Evolutionary conservation across 2,888 invertebrate species (phyloP), one percentile per base, ranked within the genome.

Genomic region (Neoaliturus tenellus): DNA sequence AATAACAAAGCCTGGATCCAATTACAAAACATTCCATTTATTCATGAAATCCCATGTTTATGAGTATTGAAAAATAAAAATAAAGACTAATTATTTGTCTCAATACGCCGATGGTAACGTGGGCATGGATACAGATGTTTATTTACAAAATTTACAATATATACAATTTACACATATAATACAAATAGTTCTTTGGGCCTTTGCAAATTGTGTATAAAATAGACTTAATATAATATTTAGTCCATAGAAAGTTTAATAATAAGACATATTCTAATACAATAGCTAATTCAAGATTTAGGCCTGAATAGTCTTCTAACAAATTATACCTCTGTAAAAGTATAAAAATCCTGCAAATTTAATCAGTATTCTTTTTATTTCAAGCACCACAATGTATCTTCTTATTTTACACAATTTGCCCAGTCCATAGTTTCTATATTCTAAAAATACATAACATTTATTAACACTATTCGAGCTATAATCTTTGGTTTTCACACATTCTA

Each of bases 21-120:
- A 41, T 81, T 81, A 81, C 67, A 81, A 73, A 73, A 82, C 58
- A 82, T 82, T 82, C 82, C 82, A 82, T 71, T 82, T 73, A 82
- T 82, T 82, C 82, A 82, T 82, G 73, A 82, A 73, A 82, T 51
- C 55, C 58, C 35, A 73, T 71, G 25, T 71, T 69, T 51, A 67
- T 33, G 80, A 80, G 78, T 78, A 78, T 78, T 51, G 51, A 78
- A 78, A 78, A 78, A 78, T 78, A 78, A 78, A 78, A 78, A 78
- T 78, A 78, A 78, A 55, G 78, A 78, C 78, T 78, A 78, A 78
- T 78, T 78, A 78, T 78, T 78, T 78, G 78, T 78, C 78, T 35
- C 20, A n/a, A 51, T 51, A 78, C 78, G 78, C 78, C 78, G 33
- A 25, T 78, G 78, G 78, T 78, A 78, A 78, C 78, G 55, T 55